Evolutionary conservation across 2,888 invertebrate genomes (phyloP), one percentile per base, ranked within the genome.

Genomic region (Pocota personata): DNA sequence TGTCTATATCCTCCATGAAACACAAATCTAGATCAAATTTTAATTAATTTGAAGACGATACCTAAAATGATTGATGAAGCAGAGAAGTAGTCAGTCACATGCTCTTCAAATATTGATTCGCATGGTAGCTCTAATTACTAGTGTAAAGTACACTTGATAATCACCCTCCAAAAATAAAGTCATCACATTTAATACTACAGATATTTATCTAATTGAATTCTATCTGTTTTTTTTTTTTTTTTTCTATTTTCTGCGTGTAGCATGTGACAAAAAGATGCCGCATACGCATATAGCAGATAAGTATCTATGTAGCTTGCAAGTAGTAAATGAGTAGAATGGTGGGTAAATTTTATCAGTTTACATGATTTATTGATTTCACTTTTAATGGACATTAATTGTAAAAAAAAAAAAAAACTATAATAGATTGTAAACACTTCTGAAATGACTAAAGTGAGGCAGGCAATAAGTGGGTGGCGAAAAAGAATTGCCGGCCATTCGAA

Each of bases 71-170:
- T 79, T 71, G 72, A 72, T 79, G 48, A 19, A 57, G 14, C 43
- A 48, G 35, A 62, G 52, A 78, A 10, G 32, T 57, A 43, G 35
- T 64, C 7, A 35, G 78, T 79, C 78, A 79, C 78, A 79, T 64
- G 78, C 57, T 71, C 35, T 35, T 60, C 52, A 62, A 78, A 78
- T 69, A 78, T 78, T 78, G 52, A 78, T 78, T 78, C 78, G 52
- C 78, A 71, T 50, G 32, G 37, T 71, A 35, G 24, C 52, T 52
- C 78, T 78, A 78, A 78, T 78, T 55, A 35, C 32, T 62, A 52
- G 52, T 50, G 58, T 69, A 78, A 78, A 62, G 60, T 71, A 69
- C 58, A 43, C 48, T 71, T 27, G 77, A 77, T 77, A 60, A 40
- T 43, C 52, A 32, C 43, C 50, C 10, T 52, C 52, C 46, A 52